Conservation (phyloP, 2,113 vertebrate genomes). For the Acinonyx jubatus region DNA sequence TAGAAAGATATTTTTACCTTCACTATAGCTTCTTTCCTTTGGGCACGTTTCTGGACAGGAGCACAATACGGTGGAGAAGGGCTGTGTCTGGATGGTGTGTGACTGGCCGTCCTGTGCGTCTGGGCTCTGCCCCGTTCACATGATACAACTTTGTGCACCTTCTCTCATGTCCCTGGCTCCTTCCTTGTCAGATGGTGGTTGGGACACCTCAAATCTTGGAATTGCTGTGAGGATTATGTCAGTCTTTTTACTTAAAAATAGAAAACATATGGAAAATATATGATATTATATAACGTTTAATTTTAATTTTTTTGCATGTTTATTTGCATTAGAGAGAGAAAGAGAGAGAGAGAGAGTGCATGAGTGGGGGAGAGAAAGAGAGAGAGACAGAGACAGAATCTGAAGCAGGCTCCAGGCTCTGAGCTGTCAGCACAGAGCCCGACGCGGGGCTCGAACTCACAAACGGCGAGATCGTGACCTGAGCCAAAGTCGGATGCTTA, state of each 20-base stretch:
- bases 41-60: neutral
- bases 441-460: no score
- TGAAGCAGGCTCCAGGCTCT: no score
- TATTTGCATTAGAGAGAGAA: no score
- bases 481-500: no score
- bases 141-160: accelerated
- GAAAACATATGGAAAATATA: neutral
- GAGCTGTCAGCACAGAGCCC: no score
- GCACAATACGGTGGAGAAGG: accelerated
- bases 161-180: neutral
- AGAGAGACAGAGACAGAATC: no score
- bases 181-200: neutral
- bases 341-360: no score
- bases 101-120: accelerated
- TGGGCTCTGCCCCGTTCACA: neutral
- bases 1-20: constrained; percentile 3
- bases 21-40: neutral
- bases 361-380: no score
- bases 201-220: neutral
- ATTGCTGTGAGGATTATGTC: neutral
- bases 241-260: neutral
- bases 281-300: neutral
- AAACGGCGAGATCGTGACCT: no score
- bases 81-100: neutral
- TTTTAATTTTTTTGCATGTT: neutral